phyloP scores from a whole-genome alignment of 2,797 vertebrate species.

The Smutsia temminckii region DNA sequence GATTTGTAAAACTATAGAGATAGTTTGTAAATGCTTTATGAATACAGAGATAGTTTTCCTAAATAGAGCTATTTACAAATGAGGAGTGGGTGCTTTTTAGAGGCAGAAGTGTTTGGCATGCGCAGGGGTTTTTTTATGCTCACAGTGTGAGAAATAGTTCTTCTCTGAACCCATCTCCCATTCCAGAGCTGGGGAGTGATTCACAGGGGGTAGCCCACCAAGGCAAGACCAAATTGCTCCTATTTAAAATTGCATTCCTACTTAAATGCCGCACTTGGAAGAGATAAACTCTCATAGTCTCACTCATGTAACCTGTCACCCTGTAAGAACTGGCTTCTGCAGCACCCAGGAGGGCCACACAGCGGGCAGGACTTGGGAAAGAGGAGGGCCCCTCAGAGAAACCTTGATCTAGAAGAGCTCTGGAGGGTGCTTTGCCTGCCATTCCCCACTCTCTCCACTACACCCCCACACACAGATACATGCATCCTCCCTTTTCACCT shows the following conservation, averaged over 20 bases:
- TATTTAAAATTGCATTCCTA: conserved; percentile 40
- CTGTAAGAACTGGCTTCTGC: neutral
- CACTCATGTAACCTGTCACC: neutral
- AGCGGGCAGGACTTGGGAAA: neutral
- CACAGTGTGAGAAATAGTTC: neutral
- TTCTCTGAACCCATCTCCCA: neutral
- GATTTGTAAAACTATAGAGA: neutral
- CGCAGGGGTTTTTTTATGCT: neutral
- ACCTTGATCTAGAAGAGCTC: neutral
- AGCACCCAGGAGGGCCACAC: neutral
- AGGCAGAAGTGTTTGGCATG: neutral
- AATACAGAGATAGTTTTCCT: neutral
- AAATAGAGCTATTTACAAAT: neutral
- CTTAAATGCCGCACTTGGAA: neutral
- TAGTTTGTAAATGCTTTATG: neutral
- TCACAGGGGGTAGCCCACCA: neutral
- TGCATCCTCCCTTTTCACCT: neutral
- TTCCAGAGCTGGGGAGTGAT: neutral
- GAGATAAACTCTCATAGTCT: neutral
- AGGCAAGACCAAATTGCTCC: neutral
- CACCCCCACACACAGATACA: neutral
- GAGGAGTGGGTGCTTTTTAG: neutral
- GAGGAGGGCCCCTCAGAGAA: neutral
- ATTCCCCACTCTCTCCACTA: too few relatives aligned
- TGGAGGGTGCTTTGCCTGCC: neutral